phyloP scores from a whole-genome alignment of 2,113 vertebrate species.

The Cynoglossus semilaevis region DNA sequence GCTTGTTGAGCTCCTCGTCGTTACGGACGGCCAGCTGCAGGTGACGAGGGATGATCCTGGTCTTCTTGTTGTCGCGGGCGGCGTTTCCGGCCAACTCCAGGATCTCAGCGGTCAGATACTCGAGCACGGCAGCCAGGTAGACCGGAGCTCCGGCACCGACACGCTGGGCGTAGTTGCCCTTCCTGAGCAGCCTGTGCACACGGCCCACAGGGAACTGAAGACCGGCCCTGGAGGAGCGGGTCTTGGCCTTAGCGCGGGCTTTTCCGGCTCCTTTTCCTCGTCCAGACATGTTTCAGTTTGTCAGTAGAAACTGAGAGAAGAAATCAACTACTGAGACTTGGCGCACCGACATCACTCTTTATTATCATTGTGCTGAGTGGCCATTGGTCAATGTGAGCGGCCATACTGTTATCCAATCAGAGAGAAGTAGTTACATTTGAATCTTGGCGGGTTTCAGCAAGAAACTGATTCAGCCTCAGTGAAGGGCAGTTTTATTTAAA shows the following conservation, averaged over 20 bases:
- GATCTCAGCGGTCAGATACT: conserved; percentile 10
- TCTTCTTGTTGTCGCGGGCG: not conserved
- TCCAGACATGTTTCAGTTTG: no score
- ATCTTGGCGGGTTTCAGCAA: no score
- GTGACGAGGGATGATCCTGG: not conserved
- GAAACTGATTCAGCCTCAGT: no score
- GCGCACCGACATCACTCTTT: no score
- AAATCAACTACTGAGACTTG: no score
- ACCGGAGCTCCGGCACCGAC: conserved; percentile 15
- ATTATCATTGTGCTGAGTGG: no score
- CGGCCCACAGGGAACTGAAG: not conserved
- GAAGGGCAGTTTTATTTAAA: no score
- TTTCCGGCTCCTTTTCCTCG: conserved; percentile 3
- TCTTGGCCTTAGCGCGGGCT: not conserved
- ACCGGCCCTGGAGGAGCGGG: conserved; percentile 7
- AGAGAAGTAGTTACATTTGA: no score
- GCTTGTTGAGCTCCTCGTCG: not conserved
- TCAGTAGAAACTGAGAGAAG: no score
- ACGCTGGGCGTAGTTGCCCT: conserved; percentile 6
- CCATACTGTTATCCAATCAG: no score
- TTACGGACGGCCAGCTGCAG: not conserved
- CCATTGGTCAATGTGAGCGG: no score
- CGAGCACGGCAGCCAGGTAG: conserved; percentile 1
- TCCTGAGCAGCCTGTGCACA: conserved; percentile 23
- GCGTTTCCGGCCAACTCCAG: conserved; percentile 7